These are phyloP conservation scores for Aurelia sp. DNA, from an alignment of 30 jellyfish, hydroid and myxozoan species.

Conservation along the genomic window DNA sequence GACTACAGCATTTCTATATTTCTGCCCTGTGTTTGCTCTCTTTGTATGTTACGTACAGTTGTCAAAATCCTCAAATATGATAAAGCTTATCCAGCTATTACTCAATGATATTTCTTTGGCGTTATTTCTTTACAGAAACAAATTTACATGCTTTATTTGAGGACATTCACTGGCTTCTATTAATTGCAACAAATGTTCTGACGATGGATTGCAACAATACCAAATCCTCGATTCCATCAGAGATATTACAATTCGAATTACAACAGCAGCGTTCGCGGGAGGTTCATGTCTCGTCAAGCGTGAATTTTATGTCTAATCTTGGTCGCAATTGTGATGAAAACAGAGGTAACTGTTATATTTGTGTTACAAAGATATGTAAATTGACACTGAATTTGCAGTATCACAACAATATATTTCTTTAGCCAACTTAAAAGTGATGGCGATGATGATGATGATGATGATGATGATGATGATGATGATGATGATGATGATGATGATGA, in stretches of 20 bases:
- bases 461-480: too few species aligned
- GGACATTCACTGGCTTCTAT: slow-evolving; percentile 94
- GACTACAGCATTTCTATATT: too few species aligned
- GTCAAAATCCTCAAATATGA: too few species aligned
- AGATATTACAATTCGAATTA: slow-evolving; percentile 54
- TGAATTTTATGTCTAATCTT: slow-evolving; percentile 42
- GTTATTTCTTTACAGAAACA: not conserved
- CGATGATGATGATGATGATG: too few species aligned
- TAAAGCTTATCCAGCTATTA: too few species aligned
- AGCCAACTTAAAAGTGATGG: too few species aligned
- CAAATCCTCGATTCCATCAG: slow-evolving; percentile 81
- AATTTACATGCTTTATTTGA: slow-evolving; percentile 72
- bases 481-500: too few species aligned
- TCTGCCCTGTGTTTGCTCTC: too few species aligned
- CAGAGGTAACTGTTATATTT: slow-evolving; percentile 44
- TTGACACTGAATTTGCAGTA: too few species aligned
- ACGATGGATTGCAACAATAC: slow-evolving; percentile 72
- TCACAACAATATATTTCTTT: too few species aligned
- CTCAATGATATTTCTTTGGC: not conserved
- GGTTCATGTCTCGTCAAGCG: slow-evolving; percentile 35
- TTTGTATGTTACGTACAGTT: too few species aligned
- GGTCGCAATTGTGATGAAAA: slow-evolving; percentile 53
- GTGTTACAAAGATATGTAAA: too few species aligned
- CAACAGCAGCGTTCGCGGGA: slow-evolving; percentile 30
- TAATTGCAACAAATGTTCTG: slow-evolving; percentile 73